These are phyloP conservation scores for Lagopus muta DNA, from an alignment of 2,113 vertebrate species.

Conservation along the genomic window DNA sequence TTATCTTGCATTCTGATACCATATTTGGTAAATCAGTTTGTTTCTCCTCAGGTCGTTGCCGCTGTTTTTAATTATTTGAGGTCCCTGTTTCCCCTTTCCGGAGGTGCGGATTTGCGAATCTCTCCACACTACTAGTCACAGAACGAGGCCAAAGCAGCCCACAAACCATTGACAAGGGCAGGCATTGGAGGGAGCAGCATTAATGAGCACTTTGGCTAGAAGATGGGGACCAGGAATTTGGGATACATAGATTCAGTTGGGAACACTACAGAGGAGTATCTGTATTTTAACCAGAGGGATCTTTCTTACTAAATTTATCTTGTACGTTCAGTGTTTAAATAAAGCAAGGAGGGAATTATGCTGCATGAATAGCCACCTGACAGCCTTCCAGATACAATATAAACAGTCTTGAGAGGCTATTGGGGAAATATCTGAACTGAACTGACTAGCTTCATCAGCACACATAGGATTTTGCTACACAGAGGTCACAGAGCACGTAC, in stretches of 20 bases:
- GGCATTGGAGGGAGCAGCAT: rapidly evolving
- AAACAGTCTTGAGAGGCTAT: background rate
- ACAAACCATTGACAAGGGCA: background rate
- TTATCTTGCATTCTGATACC: no score
- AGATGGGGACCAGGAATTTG: background rate
- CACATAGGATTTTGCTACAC: background rate
- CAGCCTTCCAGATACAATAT: background rate
- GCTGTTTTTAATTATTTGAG: no score
- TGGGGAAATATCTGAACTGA: background rate
- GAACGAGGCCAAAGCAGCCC: no score
- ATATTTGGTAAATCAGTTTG: no score
- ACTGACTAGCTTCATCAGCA: background rate
- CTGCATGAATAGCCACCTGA: background rate
- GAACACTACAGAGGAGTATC: background rate
- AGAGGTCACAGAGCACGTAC: background rate
- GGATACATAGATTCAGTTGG: rapidly evolving
- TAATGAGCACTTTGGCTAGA: background rate
- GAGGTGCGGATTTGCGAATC: no score
- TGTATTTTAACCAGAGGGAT: background rate
- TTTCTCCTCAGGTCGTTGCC: no score
- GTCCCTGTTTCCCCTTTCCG: no score
- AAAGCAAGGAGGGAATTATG: background rate
- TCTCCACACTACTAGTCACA: no score
- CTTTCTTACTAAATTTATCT: background rate
- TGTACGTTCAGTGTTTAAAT: background rate